A percentile compares a stretch with the other conserved stretches of the same genome.
Conservation (phyloP, 1,140 invertebrate genomes). For the Cyclina sinensis region DNA sequence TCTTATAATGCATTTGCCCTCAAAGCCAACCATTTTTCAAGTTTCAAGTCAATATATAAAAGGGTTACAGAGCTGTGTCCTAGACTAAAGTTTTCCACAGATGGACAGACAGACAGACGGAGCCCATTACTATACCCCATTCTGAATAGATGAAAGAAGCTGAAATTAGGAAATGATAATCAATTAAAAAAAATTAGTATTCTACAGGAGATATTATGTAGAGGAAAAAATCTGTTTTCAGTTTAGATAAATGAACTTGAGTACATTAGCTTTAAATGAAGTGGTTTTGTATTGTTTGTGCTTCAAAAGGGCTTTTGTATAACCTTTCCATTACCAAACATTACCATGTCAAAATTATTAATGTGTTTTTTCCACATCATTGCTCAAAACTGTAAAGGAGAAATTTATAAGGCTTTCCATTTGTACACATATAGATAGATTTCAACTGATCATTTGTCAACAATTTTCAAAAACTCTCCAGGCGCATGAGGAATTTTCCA, state of each 20-base stretch:
- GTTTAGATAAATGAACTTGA: constrained; percentile 2
- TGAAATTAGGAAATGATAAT: neutral
- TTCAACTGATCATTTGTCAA: neutral
- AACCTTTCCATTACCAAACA: constrained; percentile 24
- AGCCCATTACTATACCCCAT: too few species aligned
- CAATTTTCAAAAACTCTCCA: neutral
- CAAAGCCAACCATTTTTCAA: too few species aligned
- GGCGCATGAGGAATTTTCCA: neutral
- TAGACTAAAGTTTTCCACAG: too few species aligned
- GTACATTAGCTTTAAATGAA: constrained; percentile 19
- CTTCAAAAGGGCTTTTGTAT: constrained; percentile 34
- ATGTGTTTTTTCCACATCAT: constrained; percentile 42
- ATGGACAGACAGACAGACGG: too few species aligned
- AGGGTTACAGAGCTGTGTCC: too few species aligned
- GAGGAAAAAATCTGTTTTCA: neutral
- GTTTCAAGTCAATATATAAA: too few species aligned
- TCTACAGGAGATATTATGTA: neutral
- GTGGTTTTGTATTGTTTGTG: neutral
- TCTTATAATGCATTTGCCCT: too few species aligned
- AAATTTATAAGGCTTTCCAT: neutral
- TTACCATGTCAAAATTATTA: constrained; percentile 46
- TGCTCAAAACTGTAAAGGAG: constrained; percentile 12
- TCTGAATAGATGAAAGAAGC: too few species aligned
- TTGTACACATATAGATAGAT: neutral
- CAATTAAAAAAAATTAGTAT: neutral